Base-by-base conservation (phyloP, 2,797 vertebrate genomes). In the Coregonus ussuriensis region DNA sequence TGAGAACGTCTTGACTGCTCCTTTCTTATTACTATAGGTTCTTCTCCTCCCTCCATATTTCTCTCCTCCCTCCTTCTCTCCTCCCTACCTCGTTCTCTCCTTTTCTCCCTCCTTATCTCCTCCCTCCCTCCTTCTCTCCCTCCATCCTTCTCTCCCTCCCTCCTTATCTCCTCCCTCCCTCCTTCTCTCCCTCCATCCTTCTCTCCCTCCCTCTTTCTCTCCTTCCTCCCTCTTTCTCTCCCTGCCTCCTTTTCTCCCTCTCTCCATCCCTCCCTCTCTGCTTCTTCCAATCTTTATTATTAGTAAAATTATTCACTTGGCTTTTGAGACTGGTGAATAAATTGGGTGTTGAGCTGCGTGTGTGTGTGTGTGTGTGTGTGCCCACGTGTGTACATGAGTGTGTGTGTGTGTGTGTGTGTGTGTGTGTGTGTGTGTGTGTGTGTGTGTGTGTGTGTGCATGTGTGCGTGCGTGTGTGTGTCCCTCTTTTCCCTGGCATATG, bases 281-380 rank as follows among this genome's bases (percentile, higher is more conserved):
- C 62, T 53, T 74, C 37, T 62, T 74, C 77, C 90, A 73, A 37
- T 91, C 88, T 94, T 93, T 94, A 90, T 92, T 93, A 93, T 91
- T 90, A 89, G 89, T 86, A 88, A 84, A 92, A 92, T 92, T 92
- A 94, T 95, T 95, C 93, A 93, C 82, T 83, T 91, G 88, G 86
- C 82, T 41, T 41, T 6, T 41, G 41, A 41, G 89, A 84, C 83
- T 86, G 81, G 84, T 92, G 85, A 93, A 90, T 87, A 89, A 93
- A 89, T 87, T 92, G 88, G 81, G 84, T 85, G 81, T 89, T 88
- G 87, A 91, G 89, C 85, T 88, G 79, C 53, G 67, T 85, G 87
- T 88, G 5, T 37, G 35, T 37, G 35, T 6, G 35, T 37, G 35
- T 37, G 35, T 37, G 35, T 37, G 35, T 37, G 35, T 37, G 35